A percentile compares a stretch with the other conserved stretches of the same genome.
These are phyloP conservation scores for Malurus alboscapulatus DNA, from an alignment of 2,113 vertebrate species.

Conservation along the genomic window DNA sequence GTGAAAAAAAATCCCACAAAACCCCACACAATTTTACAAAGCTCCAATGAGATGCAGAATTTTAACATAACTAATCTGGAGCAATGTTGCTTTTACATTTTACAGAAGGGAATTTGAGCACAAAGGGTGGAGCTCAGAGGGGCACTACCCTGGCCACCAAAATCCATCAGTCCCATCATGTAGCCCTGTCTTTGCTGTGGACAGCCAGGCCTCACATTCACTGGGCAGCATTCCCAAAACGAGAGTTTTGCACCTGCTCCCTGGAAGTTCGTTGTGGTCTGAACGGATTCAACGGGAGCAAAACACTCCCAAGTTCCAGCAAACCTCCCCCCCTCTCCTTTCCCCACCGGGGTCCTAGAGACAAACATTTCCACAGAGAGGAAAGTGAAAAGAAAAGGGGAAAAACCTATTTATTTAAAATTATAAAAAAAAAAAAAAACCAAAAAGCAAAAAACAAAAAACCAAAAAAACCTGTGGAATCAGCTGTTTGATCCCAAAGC, in stretches of 20 bases:
- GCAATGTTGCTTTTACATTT: not conserved
- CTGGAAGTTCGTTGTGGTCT: not conserved
- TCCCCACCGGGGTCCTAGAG: no score
- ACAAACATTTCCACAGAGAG: no score
- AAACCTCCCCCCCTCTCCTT: no score
- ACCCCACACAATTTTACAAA: not conserved
- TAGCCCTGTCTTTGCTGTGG: not conserved
- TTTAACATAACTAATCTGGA: not conserved
- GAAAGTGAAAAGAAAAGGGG: no score
- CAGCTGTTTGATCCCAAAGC: no score
- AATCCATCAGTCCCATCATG: rapidly evolving
- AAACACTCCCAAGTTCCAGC: no score
- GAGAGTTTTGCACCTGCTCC: not conserved
- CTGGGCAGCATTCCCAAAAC: not conserved
- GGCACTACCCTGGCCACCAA: not conserved
- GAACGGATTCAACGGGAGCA: no score
- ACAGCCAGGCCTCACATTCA: not conserved
- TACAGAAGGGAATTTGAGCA: not conserved
- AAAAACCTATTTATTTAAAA: no score
- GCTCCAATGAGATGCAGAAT: not conserved
- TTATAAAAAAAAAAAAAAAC: no score
- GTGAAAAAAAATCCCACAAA: not conserved
- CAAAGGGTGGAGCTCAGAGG: not conserved
- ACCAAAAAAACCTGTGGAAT: no score
- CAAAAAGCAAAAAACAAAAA: no score